A percentile compares a stretch with the other conserved stretches of the same genome.
Evolutionary conservation across 2,888 invertebrate genomes (phyloP).

Genomic region (Gerris lacustris): DNA sequence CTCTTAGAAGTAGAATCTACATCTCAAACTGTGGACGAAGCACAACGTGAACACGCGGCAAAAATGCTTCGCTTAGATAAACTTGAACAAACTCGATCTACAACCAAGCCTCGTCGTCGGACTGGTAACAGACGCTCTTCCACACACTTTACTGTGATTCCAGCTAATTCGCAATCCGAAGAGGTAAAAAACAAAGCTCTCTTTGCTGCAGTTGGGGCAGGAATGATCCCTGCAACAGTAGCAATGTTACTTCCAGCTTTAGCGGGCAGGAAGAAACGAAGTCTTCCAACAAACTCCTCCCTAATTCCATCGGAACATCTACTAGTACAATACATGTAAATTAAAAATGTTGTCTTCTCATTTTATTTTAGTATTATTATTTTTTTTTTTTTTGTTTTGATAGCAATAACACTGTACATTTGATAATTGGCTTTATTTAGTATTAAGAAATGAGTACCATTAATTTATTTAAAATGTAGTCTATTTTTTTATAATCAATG

Average conservation of each 20-base stretch:
- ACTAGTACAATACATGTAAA: not conserved
- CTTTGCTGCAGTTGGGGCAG: constrained; percentile 61
- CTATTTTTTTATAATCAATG: too few species aligned
- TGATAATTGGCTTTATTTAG: too few species aligned
- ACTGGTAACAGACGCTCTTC: constrained; percentile 16
- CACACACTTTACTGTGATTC: constrained; percentile 21
- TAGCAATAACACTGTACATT: too few species aligned
- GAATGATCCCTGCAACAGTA: constrained; percentile 68
- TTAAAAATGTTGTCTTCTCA: too few species aligned
- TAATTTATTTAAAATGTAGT: too few species aligned
- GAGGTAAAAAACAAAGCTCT: constrained; percentile 48
- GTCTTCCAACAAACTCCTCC: constrained; percentile 10
- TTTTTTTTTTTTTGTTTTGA: too few species aligned
- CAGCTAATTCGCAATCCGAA: constrained; percentile 16
- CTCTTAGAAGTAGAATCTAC: constrained; percentile 53
- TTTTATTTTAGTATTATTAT: too few species aligned
- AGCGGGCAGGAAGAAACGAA: constrained; percentile 44
- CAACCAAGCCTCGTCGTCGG: constrained; percentile 12
- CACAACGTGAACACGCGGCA: constrained; percentile 31
- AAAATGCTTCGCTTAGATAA: constrained; percentile 26
- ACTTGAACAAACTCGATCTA: not conserved
- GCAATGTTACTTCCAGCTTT: constrained; percentile 69
- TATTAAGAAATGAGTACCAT: too few species aligned
- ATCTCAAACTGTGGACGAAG: constrained; percentile 31
- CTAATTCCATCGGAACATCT: not conserved